Evolutionary conservation across 2,113 vertebrate species (phyloP).

Genomic region (Carollia perspicillata): DNA sequence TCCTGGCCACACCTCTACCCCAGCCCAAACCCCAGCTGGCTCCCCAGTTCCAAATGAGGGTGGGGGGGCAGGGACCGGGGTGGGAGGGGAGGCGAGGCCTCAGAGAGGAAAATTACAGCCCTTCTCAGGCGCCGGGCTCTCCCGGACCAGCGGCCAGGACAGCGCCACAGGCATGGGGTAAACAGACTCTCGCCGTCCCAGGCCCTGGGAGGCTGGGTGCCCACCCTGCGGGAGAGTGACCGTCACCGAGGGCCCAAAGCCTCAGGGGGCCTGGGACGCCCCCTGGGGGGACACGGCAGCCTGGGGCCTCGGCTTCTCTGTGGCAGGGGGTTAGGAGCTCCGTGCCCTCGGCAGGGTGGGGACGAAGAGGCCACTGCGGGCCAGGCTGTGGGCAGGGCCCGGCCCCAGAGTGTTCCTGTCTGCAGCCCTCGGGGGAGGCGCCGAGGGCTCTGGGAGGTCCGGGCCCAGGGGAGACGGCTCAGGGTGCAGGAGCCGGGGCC

Average conservation of each 20-base stretch:
- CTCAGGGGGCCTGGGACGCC: not conserved
- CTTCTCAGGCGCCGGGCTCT: rapidly evolving
- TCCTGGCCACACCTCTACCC: rapidly evolving
- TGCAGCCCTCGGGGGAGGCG: too few species aligned
- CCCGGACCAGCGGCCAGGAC: not conserved
- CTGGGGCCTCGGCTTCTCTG: not conserved
- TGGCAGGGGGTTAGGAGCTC: not conserved
- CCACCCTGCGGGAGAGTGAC: rapidly evolving
- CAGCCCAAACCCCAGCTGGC: not conserved
- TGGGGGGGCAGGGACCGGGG: rapidly evolving
- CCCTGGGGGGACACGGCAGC: not conserved
- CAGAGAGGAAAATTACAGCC: not conserved
- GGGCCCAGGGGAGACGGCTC: too few species aligned
- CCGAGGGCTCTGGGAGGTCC: too few species aligned
- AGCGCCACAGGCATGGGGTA: not conserved
- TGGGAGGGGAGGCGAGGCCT: not conserved
- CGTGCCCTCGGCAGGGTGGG: not conserved
- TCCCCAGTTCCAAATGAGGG: not conserved
- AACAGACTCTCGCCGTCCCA: not conserved
- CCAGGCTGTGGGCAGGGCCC: not conserved
- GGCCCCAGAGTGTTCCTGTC: not conserved
- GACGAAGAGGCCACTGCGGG: not conserved
- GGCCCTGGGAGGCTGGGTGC: not conserved
- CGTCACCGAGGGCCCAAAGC: not conserved
- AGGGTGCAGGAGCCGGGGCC: too few species aligned